Base-by-base conservation (phyloP, 2,888 invertebrate species). In the Euphydryas editha region DNA sequence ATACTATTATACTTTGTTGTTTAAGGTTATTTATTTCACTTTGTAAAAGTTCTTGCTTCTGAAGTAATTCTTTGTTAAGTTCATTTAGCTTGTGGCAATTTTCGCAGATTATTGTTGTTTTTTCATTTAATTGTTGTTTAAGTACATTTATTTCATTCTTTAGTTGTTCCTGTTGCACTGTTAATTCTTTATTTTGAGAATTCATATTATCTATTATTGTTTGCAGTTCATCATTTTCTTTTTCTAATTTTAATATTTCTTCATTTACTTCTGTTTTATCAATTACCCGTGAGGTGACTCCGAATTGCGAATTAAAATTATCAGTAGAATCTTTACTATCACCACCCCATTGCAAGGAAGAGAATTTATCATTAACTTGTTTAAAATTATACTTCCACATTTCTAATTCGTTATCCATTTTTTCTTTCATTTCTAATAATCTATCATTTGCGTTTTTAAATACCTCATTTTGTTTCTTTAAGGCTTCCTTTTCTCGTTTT, bases 341-440 rank as follows among this genome's bases (percentile, higher is more conserved):
- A 47, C 44, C 63, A 51, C 63, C 67, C 72, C 68, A 70, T 76
- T 92, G 88, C 36, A 90, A 71, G 1, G 86, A 77, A 4, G 86
- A 93, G 10, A 97, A 79, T 84, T 96, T 95, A 61, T 95, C 93
- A 74, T 93, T 94, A 1, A 96, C 88, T 78, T 96, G 95, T 73
- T 95, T 94, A 74, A 95, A 95, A 79, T 96, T 94, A 66, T 94
- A 94, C 79, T 96, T 95, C 92, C 95, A 95, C 77, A 95, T 92
- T 71, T 96, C 94, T 20, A 97, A 89, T 80, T 97, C 96, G 79
- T 94, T 94, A 75, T 97, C 97, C 83, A 97, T 95, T 70, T 95
- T 95, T 80, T 97, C 97, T 85, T 97, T 97, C 86, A 96, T 94
- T 79, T 97, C 97, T 1, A 95, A 88, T 80, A 97, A 94, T 69